Evolutionary conservation across 2,113 vertebrate species (phyloP).

Genomic region (Entomyzon cyanotis): DNA sequence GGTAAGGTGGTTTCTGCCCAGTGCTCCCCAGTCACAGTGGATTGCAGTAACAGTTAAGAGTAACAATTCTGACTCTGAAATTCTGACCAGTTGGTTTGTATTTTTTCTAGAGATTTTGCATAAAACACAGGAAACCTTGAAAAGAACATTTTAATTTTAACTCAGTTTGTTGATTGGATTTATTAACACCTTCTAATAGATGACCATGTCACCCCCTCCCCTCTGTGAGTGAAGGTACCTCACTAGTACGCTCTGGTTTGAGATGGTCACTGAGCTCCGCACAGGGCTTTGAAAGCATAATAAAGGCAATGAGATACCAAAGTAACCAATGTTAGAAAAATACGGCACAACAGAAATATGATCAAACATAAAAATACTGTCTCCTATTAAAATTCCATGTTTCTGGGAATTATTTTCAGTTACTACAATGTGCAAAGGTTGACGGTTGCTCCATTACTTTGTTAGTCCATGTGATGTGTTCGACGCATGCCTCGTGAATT

Average conservation of each 20-base stretch:
- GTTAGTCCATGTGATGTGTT: background rate
- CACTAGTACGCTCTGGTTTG: background rate
- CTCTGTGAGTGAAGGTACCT: background rate
- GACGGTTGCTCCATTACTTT: background rate
- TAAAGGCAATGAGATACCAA: background rate
- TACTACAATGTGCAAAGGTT: background rate
- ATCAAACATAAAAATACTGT: background rate
- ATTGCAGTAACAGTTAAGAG: background rate
- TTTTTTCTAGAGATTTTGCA: background rate
- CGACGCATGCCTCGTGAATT: fast-evolving
- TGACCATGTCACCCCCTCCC: no score
- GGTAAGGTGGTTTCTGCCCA: background rate
- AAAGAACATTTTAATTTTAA: background rate
- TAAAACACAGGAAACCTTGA: background rate
- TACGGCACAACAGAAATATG: background rate
- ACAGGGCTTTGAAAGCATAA: background rate
- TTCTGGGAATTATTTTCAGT: background rate
- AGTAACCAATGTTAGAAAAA: background rate
- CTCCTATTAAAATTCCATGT: background rate
- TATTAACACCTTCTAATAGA: background rate
- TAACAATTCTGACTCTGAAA: background rate
- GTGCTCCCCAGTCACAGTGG: background rate
- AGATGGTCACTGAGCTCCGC: background rate
- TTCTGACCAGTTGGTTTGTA: background rate
- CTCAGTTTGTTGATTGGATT: background rate